These are phyloP conservation scores for Harpegnathos saltator DNA, from an alignment of 1,140 invertebrate genomes.

Conservation along the genomic window DNA sequence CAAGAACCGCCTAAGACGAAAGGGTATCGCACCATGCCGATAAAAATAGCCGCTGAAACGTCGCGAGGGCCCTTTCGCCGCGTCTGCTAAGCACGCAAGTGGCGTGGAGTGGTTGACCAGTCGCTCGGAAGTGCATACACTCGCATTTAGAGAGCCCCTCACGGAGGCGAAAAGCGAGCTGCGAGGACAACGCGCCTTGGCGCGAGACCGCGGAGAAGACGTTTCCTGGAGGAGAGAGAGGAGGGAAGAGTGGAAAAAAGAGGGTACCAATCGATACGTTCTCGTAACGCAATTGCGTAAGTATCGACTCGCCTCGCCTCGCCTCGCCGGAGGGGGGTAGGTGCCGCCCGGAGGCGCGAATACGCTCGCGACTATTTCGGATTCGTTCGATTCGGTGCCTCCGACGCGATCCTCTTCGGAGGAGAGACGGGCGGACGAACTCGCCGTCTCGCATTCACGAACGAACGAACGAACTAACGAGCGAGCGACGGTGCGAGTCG, in stretches of 20 bases:
- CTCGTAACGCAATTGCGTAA: constrained; percentile 69
- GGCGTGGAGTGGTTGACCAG: constrained; percentile 78
- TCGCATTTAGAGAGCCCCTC: constrained; percentile 28
- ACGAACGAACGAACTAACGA: constrained; percentile 57
- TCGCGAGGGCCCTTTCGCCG: constrained; percentile 74
- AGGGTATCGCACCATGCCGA: constrained; percentile 63
- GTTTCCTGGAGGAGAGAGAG: constrained; percentile 39
- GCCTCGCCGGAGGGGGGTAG: background rate
- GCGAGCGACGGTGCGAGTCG: constrained; percentile 69
- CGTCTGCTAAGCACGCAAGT: constrained; percentile 75
- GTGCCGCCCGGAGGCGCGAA: constrained; percentile 52
- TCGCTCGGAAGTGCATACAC: constrained; percentile 76
- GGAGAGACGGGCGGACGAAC: constrained; percentile 64
- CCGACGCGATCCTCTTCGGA: constrained; percentile 68
- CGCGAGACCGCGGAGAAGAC: constrained; percentile 23
- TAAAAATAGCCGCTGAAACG: constrained; percentile 77
- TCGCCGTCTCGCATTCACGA: constrained; percentile 2
- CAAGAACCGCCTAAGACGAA: constrained; percentile 54
- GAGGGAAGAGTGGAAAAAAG: background rate
- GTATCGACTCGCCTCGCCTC: constrained; percentile 53
- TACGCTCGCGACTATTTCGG: constrained; percentile 73
- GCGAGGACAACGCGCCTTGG: constrained; percentile 58
- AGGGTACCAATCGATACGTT: constrained; percentile 10
- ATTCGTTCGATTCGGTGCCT: constrained; percentile 63
- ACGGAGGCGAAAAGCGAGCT: constrained; percentile 18